A percentile compares a stretch with the other conserved stretches of the same genome.
These are phyloP conservation scores for Sciaenops ocellatus DNA, from an alignment of 2,797 vertebrate genomes.

Conservation along the genomic window DNA sequence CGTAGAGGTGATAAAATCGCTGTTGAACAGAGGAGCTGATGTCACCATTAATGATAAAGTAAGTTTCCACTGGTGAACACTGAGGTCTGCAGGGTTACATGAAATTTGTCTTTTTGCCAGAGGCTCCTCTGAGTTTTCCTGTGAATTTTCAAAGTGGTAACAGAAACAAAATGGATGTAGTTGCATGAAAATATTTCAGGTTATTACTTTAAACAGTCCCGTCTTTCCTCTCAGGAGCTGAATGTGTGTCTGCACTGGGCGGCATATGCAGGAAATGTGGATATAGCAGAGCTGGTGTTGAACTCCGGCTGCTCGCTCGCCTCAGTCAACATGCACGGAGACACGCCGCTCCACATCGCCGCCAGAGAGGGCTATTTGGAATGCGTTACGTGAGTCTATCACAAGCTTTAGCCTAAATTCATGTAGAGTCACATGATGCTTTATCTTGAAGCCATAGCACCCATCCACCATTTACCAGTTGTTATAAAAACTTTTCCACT, in stretches of 20 bases:
- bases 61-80: conserved; percentile 28
- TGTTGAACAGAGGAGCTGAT: conserved; percentile 93
- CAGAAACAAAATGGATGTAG: background rate
- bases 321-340: conserved; percentile 92
- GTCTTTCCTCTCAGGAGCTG: conserved; percentile 85
- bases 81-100: background rate
- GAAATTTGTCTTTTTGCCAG: background rate
- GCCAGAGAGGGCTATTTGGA: conserved; percentile 91
- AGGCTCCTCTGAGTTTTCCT: too few species aligned
- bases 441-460: background rate
- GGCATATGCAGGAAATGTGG: conserved; percentile 92
- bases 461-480: too few species aligned
- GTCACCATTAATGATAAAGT: conserved; percentile 94
- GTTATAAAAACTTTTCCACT: background rate
- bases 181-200: conserved; percentile 34
- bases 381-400: conserved; percentile 90
- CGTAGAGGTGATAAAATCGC: conserved; percentile 89
- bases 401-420: background rate
- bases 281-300: conserved; percentile 92
- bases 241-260: conserved; percentile 97
- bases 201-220: conserved; percentile 45
- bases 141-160: too few species aligned
- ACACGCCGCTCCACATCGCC: conserved; percentile 94
- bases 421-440: background rate
- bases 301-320: conserved; percentile 91